Percentiles rank a stretch among this genome's conserved stretches.
Conservation (phyloP, 1,140 invertebrate species). For the Meloidogyne chitwoodi region DNA sequence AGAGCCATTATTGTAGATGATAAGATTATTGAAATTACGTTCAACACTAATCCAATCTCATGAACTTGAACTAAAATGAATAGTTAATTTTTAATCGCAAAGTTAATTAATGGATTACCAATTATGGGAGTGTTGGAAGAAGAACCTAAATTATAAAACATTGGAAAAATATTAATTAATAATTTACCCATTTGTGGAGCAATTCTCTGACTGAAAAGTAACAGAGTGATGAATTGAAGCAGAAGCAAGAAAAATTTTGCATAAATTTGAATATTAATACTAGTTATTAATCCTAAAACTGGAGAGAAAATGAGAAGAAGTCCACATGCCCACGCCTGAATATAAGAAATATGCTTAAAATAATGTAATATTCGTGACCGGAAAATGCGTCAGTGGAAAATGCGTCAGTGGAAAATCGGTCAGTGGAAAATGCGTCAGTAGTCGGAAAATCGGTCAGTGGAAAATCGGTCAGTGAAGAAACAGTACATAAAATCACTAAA, state of each 20-base stretch:
- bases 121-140: conserved; percentile 50
- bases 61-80: conserved; percentile 45
- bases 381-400: too few relatives aligned
- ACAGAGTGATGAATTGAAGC: conserved; percentile 51
- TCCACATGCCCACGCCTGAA: conserved; percentile 40
- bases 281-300: conserved; percentile 40
- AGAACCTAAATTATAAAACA: conserved; percentile 20
- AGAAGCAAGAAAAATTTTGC: conserved; percentile 52
- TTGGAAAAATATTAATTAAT: background rate
- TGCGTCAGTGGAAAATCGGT: too few relatives aligned
- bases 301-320: conserved; percentile 55
- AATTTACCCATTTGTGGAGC: conserved; percentile 49
- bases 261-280: conserved; percentile 46
- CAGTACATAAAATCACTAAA: too few relatives aligned
- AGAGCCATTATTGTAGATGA: conserved; percentile 38
- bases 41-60: conserved; percentile 52
- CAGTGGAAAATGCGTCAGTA: too few relatives aligned
- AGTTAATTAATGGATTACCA: conserved; percentile 18
- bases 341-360: background rate
- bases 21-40: conserved; percentile 46
- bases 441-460: too few relatives aligned
- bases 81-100: too few relatives aligned
- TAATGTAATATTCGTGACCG: too few relatives aligned
- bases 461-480: too few relatives aligned
- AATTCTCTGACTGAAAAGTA: conserved; percentile 55